Evolutionary conservation across 2,888 invertebrate species (phyloP).

Genomic region (Lepidocyrtoides sp.): DNA sequence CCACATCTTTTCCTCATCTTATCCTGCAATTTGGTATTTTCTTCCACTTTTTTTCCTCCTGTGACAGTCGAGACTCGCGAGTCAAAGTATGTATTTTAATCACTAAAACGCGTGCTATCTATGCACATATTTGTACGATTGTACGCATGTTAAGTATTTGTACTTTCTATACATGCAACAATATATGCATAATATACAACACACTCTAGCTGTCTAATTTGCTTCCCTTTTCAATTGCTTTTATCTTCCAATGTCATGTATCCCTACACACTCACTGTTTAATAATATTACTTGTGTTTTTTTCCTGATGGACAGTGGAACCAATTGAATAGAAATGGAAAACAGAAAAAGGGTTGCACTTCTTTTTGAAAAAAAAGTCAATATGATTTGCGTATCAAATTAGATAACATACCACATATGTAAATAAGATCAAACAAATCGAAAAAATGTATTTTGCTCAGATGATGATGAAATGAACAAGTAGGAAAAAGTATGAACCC

Average conservation of each 20-base stretch:
- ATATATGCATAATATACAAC: too few relatives aligned
- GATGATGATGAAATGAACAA: neutral
- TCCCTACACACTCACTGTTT: neutral
- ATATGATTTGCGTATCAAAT: conserved; percentile 75
- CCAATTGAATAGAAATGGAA: conserved; percentile 41
- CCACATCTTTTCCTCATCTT: neutral
- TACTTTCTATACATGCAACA: conserved; percentile 34
- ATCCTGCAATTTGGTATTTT: too few relatives aligned
- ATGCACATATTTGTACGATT: conserved; percentile 44
- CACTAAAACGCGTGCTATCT: conserved; percentile 50
- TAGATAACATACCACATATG: conserved; percentile 73
- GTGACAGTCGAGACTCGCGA: conserved; percentile 14
- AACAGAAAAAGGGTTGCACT: neutral
- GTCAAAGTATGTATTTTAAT: conserved; percentile 53
- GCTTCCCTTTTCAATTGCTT: conserved; percentile 5
- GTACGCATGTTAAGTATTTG: conserved; percentile 33
- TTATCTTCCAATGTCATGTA: neutral
- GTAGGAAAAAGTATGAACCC: neutral
- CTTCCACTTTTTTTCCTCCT: neutral
- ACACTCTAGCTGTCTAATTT: too few relatives aligned
- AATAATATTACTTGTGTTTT: conserved; percentile 4
- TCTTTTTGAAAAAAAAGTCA: conserved; percentile 57
- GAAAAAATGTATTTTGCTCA: conserved; percentile 52
- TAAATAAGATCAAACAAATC: conserved; percentile 70
- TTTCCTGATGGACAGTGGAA: conserved; percentile 56